A percentile compares a stretch with the other conserved stretches of the same genome.
Evolutionary conservation across 2,888 invertebrate species (phyloP).

Genomic region (Clepsis dumicolana): DNA sequence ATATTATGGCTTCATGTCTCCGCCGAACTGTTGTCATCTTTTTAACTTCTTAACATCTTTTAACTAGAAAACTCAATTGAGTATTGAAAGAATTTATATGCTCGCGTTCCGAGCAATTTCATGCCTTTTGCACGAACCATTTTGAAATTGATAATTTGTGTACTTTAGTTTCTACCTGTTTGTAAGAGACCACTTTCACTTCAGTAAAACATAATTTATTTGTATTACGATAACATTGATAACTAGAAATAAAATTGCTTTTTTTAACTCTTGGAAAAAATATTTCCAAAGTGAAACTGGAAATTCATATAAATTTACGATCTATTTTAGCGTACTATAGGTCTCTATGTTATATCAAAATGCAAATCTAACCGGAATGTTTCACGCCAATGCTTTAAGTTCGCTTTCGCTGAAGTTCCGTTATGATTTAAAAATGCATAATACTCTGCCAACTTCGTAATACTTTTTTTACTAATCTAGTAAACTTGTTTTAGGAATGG

Average conservation of each 20-base stretch:
- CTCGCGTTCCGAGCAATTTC: constrained; percentile 60
- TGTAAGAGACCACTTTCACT: constrained; percentile 61
- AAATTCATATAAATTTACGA: constrained; percentile 35
- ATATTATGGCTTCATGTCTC: background rate
- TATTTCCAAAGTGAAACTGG: constrained; percentile 11
- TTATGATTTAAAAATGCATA: constrained; percentile 9
- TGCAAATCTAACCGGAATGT: constrained; percentile 9
- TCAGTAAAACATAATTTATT: background rate
- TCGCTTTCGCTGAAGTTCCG: constrained; percentile 33
- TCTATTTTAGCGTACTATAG: constrained; percentile 11
- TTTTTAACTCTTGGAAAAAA: background rate
- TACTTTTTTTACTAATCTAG: background rate
- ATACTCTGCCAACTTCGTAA: background rate
- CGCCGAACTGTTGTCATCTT: background rate
- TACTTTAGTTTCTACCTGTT: constrained; percentile 7
- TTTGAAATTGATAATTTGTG: constrained; percentile 55
- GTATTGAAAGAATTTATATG: constrained; percentile 57
- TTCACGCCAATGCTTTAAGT: constrained; percentile 15
- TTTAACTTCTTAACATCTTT: constrained; percentile 10
- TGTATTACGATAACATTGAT: no score
- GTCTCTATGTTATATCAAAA: background rate
- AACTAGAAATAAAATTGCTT: background rate
- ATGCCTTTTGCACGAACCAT: constrained; percentile 60
- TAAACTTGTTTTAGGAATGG: background rate
- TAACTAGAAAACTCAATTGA: constrained; percentile 12